These are phyloP conservation scores for Oenanthe melanoleuca DNA, from an alignment of 2,113 vertebrate genomes.

Conservation along the genomic window DNA sequence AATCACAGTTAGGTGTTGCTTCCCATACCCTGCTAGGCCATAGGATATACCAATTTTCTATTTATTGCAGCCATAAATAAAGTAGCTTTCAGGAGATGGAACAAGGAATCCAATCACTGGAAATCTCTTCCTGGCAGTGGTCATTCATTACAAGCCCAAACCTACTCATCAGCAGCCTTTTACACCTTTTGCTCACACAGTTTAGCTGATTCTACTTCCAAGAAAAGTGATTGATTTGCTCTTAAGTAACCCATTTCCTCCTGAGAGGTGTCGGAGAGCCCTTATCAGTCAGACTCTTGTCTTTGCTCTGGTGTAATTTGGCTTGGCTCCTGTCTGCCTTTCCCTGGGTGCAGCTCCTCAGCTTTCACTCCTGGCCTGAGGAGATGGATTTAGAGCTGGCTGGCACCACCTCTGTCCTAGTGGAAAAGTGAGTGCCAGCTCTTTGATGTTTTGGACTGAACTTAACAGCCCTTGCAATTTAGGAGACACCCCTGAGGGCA, in stretches of 20 bases:
- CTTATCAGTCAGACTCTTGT: neutral
- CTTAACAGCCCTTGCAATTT: neutral
- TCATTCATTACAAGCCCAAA: neutral
- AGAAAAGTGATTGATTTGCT: neutral
- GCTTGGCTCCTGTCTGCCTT: neutral
- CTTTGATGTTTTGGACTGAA: neutral
- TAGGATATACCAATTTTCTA: neutral
- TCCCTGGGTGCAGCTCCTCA: neutral
- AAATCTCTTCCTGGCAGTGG: neutral
- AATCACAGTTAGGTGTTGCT: neutral
- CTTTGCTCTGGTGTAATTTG: neutral
- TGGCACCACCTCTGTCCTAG: neutral
- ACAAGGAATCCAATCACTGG: neutral
- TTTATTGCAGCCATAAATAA: neutral
- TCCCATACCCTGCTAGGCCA: neutral
- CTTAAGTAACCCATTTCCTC: neutral
- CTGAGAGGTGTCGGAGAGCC: neutral
- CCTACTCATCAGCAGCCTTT: neutral
- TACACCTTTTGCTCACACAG: neutral
- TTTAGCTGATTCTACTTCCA: neutral
- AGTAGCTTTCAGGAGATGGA: neutral
- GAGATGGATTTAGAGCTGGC: neutral
- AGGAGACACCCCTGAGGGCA: neutral
- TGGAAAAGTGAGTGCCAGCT: accelerated
- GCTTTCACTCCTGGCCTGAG: neutral